phyloP scores from a whole-genome alignment of 2,888 invertebrate species.

The Apamea crenata region DNA sequence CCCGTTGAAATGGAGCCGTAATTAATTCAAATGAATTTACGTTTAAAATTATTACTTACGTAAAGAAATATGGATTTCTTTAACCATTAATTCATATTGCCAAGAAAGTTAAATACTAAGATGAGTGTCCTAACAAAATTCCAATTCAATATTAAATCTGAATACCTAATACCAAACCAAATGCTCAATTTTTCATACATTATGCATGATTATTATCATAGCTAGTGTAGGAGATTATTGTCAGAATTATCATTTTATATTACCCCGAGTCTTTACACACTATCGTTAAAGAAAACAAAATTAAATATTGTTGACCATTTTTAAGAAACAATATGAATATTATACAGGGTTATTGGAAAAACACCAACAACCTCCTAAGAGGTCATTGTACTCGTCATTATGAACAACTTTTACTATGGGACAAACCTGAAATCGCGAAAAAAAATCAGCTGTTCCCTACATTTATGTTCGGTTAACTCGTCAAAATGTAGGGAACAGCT shows the following conservation, averaged over 20 bases:
- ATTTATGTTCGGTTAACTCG: too few species aligned
- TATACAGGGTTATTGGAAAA: too few species aligned
- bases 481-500: too few species aligned
- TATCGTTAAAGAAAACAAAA: constrained; percentile 30
- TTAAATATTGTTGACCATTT: background rate
- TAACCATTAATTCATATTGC: background rate
- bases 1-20: background rate
- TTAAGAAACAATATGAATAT: background rate
- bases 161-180: constrained; percentile 37
- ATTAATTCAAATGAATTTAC: background rate
- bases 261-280: constrained; percentile 40
- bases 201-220: constrained; percentile 55
- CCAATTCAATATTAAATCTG: background rate
- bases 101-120: background rate
- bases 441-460: too few species aligned
- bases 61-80: background rate
- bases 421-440: too few species aligned
- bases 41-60: background rate
- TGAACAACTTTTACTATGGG: too few species aligned
- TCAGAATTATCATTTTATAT: constrained; percentile 40
- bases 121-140: background rate
- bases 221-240: constrained; percentile 50
- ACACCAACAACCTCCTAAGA: too few species aligned
- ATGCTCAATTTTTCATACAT: constrained; percentile 44
- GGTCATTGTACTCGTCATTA: too few species aligned